Percentiles rank a stretch among this genome's conserved stretches.
Conservation (phyloP, 2,797 vertebrate species). For the Phrynocephalus forsythii region DNA sequence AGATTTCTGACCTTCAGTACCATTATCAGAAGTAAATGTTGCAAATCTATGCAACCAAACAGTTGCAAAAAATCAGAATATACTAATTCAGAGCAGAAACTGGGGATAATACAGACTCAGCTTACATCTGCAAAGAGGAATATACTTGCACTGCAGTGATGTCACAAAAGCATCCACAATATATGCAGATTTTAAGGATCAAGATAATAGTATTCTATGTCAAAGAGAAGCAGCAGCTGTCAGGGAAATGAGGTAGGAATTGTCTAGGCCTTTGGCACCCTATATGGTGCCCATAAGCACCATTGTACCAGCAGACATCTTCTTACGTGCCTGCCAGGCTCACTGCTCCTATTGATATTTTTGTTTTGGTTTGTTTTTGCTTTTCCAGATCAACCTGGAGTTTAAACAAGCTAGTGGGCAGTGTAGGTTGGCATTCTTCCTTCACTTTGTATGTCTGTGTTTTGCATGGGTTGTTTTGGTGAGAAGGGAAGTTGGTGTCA, state of each 20-base stretch:
- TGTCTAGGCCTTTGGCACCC: background rate
- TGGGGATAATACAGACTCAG: background rate
- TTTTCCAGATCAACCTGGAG: background rate
- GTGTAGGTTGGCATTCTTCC: too few species aligned
- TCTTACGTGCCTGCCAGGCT: background rate
- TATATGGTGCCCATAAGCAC: background rate
- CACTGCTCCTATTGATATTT: background rate
- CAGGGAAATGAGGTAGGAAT: constrained; percentile 8
- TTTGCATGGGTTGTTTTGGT: background rate
- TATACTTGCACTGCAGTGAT: background rate
- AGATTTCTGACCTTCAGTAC: background rate
- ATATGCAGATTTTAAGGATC: background rate
- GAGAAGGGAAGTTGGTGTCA: background rate
- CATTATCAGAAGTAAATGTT: background rate
- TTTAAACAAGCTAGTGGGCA: too few species aligned
- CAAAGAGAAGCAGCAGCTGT: background rate
- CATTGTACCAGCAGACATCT: background rate
- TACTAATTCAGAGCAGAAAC: background rate
- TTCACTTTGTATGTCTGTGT: background rate
- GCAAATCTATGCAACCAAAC: background rate
- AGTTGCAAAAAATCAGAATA: background rate
- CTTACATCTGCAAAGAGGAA: background rate
- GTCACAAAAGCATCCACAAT: background rate
- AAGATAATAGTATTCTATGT: background rate
- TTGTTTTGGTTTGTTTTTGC: background rate